phyloP scores from a whole-genome alignment of 2,888 invertebrate species.

The Polia nebulosa region DNA sequence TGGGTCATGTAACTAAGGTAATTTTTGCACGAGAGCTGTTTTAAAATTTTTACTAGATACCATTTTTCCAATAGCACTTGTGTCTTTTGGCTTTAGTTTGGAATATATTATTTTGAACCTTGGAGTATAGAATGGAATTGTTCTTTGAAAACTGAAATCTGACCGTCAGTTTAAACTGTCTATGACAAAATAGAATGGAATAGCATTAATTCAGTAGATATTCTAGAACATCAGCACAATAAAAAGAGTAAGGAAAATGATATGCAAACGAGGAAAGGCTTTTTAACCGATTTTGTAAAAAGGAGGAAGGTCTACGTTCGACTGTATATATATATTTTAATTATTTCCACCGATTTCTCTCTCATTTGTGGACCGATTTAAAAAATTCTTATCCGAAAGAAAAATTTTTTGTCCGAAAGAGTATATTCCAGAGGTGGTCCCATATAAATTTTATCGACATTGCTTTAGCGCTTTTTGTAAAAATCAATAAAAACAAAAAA shows the following conservation, averaged over 20 bases:
- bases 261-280: constrained; percentile 4
- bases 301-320: too few relatives aligned
- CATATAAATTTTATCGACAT: too few relatives aligned
- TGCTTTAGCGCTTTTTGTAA: too few relatives aligned
- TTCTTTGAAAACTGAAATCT: not conserved
- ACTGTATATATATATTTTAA: too few relatives aligned
- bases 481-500: too few relatives aligned
- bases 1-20: constrained; percentile 66
- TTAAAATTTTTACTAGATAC: constrained; percentile 54
- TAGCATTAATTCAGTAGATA: not conserved
- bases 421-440: too few relatives aligned
- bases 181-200: not conserved
- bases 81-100: constrained; percentile 23
- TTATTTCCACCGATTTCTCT: too few relatives aligned
- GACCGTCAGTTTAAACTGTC: not conserved
- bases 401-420: too few relatives aligned
- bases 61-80: constrained; percentile 52
- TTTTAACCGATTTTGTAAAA: too few relatives aligned
- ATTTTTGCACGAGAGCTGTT: constrained; percentile 59
- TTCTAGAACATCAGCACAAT: not conserved
- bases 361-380: too few relatives aligned
- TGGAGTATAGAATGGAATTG: not conserved
- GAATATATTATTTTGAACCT: constrained; percentile 19
- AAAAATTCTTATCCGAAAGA: too few relatives aligned
- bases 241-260: not conserved